These are phyloP conservation scores for Sitophilus oryzae DNA, from an alignment of 1,140 invertebrate species.

Conservation along the genomic window DNA sequence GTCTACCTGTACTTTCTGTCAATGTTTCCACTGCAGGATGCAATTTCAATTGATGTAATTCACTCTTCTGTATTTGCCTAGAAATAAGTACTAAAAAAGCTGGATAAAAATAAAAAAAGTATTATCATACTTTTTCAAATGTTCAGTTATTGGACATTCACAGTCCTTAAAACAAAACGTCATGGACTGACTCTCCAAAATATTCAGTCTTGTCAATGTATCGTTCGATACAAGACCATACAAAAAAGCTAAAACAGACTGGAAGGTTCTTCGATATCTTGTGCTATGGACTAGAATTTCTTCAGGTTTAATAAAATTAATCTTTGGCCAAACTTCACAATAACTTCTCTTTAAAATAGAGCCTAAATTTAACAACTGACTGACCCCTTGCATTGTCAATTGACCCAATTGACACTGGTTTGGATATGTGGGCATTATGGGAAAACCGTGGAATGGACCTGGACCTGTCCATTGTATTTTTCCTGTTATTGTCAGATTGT, in stretches of 20 bases:
- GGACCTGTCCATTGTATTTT: conserved; percentile 67
- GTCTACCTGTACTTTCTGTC: conserved; percentile 33
- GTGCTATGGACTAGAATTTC: conserved; percentile 75
- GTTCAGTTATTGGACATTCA: conserved; percentile 68
- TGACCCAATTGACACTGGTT: conserved; percentile 62
- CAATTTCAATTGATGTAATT: conserved; percentile 48
- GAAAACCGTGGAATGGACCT: conserved; percentile 78
- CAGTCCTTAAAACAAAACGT: conserved; percentile 82
- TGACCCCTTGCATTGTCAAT: conserved; percentile 57
- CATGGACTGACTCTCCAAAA: conserved; percentile 70
- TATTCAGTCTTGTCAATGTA: conserved; percentile 46
- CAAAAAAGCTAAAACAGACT: conserved; percentile 76
- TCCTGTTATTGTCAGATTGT: conserved; percentile 52
- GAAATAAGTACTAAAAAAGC: conserved; percentile 16
- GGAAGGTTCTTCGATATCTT: conserved; percentile 79
- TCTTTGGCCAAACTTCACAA: conserved; percentile 40
- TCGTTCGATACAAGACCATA: conserved; percentile 64
- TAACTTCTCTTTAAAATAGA: conserved; percentile 65
- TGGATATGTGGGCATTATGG: conserved; percentile 58
- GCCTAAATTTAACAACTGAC: conserved; percentile 73
- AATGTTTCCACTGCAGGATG: conserved; percentile 58
- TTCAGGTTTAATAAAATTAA: conserved; percentile 44
- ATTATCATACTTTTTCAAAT: conserved; percentile 49
- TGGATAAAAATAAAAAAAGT: conserved; percentile 1
- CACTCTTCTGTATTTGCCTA: conserved; percentile 35